Evolutionary conservation across 2,888 invertebrate genomes (phyloP), one percentile per base, ranked within the genome.

Genomic region (Hylaea fasciaria): DNA sequence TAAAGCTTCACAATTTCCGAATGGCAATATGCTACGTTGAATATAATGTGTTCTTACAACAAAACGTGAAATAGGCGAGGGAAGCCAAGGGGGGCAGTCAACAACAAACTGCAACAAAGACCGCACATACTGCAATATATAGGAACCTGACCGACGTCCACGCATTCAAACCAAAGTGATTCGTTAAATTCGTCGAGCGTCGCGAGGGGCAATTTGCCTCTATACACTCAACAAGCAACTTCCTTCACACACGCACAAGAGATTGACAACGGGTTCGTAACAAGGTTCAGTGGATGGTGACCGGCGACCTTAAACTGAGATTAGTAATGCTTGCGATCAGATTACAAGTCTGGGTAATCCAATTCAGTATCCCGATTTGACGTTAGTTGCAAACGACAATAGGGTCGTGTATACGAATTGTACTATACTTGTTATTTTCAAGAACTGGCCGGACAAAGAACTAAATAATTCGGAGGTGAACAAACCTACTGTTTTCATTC

Each of bases 171-270:
- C 64, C 41, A 61, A 68, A 69, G 63, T 70, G 69, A 70, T 76
- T 76, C 64, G 62, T 64, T 66, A 70, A 71, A 74, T 74, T 75
- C 44, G 56, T 61, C 49, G 29, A 22, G 52, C 55, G 60, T 64
- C 66, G 69, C 60, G 68, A 57, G 71, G 75, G 73, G 68, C 83
- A 85, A 86, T 81, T 85, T 81, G 77, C 70, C 67, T 66, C 80
- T 72, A 84, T 81, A 82, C 83, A 77, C 83, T 85, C 85, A 82
- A 83, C 78, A 66, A 81, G 78, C 64, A 57, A 78, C 82, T 82
- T 87, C 87, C 88, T 86, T 69, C 59, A 63, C 60, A 64, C 61
- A 62, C 57, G 51, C 54, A 69, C 66, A 57, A 64, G 62, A 67
- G 67, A 71, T 70, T 67, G 64, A 67, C 64, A 59, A 59, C 57